phyloP scores from a whole-genome alignment of 2,113 vertebrate species.

The Euleptes europaea region DNA sequence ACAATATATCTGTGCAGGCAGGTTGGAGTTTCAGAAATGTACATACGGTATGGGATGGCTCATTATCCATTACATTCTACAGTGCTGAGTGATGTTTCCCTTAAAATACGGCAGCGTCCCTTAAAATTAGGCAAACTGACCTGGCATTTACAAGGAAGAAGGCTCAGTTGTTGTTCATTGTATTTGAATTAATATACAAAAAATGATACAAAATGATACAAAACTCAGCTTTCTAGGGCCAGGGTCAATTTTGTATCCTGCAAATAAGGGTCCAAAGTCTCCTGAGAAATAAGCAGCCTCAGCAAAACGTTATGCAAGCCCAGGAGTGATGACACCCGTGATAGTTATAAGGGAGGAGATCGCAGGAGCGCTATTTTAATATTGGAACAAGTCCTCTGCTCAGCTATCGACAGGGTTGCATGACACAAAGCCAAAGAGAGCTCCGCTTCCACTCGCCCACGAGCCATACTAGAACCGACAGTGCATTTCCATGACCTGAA shows the following conservation, averaged over 20 bases:
- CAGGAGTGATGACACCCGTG: not conserved
- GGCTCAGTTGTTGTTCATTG: too few species aligned
- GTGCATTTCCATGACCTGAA: not conserved
- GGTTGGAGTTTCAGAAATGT: too few species aligned
- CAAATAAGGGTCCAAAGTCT: not conserved
- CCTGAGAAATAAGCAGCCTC: not conserved
- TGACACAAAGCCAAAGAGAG: not conserved
- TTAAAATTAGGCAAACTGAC: not conserved
- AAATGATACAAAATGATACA: not conserved
- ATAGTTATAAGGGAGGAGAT: not conserved
- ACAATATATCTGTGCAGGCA: too few species aligned
- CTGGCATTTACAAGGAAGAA: not conserved
- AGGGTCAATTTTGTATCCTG: not conserved
- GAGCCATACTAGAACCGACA: not conserved
- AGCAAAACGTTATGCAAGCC: not conserved
- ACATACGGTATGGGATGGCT: too few species aligned
- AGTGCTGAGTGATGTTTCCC: too few species aligned
- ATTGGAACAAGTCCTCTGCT: not conserved
- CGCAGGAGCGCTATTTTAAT: too few species aligned
- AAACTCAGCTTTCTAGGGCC: not conserved
- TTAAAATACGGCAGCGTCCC: not conserved
- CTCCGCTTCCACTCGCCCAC: not conserved
- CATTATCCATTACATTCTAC: too few species aligned
- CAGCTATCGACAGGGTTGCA: not conserved
- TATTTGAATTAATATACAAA: not conserved